Percentiles rank a stretch among this genome's conserved stretches.
Evolutionary conservation across 2,113 vertebrate species (phyloP).

Genomic region (Tichodroma muraria): DNA sequence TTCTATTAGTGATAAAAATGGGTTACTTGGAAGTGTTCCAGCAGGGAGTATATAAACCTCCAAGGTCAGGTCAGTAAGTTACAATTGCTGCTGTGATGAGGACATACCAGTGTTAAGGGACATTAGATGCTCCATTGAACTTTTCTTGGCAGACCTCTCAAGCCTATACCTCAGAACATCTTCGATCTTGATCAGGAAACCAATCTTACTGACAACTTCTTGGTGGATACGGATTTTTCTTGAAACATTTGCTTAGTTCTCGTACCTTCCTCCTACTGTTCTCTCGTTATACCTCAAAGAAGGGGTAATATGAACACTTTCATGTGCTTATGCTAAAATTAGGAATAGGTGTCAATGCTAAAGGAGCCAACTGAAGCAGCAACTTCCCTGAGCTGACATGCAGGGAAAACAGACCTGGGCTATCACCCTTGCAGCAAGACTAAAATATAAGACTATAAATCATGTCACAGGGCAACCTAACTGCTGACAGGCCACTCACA

Average conservation of each 20-base stretch:
- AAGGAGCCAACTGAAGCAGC: neutral
- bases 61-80: neutral
- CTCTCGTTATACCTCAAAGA: neutral
- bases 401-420: neutral
- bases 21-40: neutral
- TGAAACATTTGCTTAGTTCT: neutral
- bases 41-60: neutral
- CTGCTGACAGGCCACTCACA: neutral
- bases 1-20: neutral
- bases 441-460: neutral
- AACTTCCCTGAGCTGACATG: neutral
- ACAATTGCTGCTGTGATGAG: neutral
- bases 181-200: neutral
- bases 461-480: neutral
- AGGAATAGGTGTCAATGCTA: neutral
- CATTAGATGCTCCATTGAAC: neutral
- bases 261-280: neutral
- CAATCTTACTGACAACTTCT: neutral
- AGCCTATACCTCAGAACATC: neutral
- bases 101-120: neutral
- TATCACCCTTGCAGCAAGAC: neutral
- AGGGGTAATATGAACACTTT: neutral
- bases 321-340: neutral
- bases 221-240: fast-evolving
- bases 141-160: neutral